These are phyloP conservation scores for Stylophora pistillata DNA, from an alignment of 64 coral and sea anemone species.

Conservation along the genomic window DNA sequence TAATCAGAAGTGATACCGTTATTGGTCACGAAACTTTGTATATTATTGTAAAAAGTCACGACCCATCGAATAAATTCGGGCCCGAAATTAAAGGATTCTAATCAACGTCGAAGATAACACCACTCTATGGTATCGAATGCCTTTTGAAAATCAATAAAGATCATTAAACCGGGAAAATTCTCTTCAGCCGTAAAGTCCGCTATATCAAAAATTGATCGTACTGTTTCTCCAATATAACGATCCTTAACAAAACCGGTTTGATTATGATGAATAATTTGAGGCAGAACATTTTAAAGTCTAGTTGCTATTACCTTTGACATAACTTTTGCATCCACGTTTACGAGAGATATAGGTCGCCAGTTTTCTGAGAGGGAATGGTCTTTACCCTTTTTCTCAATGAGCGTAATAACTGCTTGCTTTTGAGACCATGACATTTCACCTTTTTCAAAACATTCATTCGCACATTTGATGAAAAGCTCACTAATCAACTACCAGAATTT, in stretches of 20 bases:
- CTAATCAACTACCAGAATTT: not conserved
- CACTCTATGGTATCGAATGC: constrained; percentile 3
- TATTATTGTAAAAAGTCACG: too few relatives aligned
- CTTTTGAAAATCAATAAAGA: constrained; percentile 22
- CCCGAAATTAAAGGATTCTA: constrained; percentile 27
- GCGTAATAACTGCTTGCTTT: not conserved
- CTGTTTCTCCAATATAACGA: not conserved
- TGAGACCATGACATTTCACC: not conserved
- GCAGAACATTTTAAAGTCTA: not conserved
- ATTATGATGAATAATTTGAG: not conserved
- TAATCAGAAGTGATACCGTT: too few relatives aligned
- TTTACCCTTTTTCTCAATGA: not conserved
- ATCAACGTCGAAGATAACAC: not conserved
- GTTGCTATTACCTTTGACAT: not conserved
- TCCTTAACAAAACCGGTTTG: not conserved
- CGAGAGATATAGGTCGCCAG: not conserved
- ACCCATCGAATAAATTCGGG: too few relatives aligned
- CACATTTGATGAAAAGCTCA: not conserved
- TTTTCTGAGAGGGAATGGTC: not conserved
- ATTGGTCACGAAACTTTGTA: too few relatives aligned
- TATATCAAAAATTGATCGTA: not conserved
- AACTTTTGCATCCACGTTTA: not conserved
- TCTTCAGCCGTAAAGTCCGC: constrained; percentile 1
- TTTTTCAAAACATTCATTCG: not conserved
- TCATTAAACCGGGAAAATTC: not conserved